phyloP scores from a whole-genome alignment of 2,797 vertebrate species.

The Falco cherrug region DNA sequence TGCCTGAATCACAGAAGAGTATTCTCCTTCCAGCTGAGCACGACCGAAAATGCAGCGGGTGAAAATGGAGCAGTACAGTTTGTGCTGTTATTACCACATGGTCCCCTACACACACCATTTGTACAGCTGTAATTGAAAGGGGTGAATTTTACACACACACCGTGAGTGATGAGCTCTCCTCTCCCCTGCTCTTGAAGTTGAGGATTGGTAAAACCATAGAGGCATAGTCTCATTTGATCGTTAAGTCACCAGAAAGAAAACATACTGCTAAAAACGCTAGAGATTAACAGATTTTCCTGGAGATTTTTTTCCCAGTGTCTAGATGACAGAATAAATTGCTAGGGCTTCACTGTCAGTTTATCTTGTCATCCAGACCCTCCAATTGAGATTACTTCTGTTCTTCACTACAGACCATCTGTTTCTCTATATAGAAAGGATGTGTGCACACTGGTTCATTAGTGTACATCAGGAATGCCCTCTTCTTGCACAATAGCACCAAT shows the following conservation, averaged over 20 bases:
- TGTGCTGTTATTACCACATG: not conserved
- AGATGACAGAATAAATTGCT: slow-evolving; percentile 38
- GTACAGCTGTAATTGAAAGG: not conserved
- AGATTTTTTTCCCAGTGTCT: not conserved
- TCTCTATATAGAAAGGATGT: slow-evolving; percentile 21
- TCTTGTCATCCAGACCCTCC: slow-evolving; percentile 61
- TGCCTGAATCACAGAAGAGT: not conserved
- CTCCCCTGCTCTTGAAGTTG: not conserved
- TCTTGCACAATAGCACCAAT: slow-evolving; percentile 25
- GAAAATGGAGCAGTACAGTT: not conserved
- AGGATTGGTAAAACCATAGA: not conserved
- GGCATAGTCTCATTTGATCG: not conserved
- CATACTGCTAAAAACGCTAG: slow-evolving; percentile 7
- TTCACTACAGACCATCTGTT: slow-evolving; percentile 64
- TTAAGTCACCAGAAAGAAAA: slow-evolving; percentile 43
- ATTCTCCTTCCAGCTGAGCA: not conserved
- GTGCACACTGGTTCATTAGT: slow-evolving; percentile 50
- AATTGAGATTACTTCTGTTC: slow-evolving; percentile 50
- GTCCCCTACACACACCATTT: not conserved
- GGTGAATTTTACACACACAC: not conserved
- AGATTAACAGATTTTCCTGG: slow-evolving; percentile 46
- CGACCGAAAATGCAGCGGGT: not conserved
- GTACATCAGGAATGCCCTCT: slow-evolving; percentile 40
- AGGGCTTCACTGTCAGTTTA: slow-evolving; percentile 46
- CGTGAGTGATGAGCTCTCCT: not conserved